phyloP scores from a whole-genome alignment of 2,888 invertebrate genomes.

The Lamproptera curius region DNA sequence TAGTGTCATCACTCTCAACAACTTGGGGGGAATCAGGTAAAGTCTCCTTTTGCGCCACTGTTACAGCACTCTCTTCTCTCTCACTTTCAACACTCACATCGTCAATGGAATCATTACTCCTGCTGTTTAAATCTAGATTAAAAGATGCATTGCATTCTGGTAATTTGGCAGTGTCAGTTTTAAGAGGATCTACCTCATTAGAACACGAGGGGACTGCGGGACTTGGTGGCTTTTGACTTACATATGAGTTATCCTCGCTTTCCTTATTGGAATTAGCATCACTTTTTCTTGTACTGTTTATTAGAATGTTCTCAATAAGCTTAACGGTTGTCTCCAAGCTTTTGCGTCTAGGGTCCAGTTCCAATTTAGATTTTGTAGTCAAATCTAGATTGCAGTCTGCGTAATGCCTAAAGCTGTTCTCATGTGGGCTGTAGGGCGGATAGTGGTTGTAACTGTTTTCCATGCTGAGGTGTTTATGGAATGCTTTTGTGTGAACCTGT shows the following conservation, averaged over 20 bases:
- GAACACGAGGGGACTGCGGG: conserved; percentile 1
- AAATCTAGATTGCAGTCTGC: conserved; percentile 30
- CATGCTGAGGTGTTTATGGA: conserved; percentile 36
- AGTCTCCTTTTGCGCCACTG: conserved; percentile 1
- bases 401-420: conserved; percentile 26
- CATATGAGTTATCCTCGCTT: neutral
- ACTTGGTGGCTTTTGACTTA: conserved; percentile 4
- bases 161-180: neutral
- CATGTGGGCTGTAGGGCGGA: conserved; percentile 9
- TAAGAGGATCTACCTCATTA: conserved; percentile 8
- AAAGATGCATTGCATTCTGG: conserved; percentile 6
- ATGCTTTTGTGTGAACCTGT: conserved; percentile 44
- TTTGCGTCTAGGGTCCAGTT: conserved; percentile 40
- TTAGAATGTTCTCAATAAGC: conserved; percentile 56
- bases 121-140: conserved; percentile 11
- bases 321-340: conserved; percentile 60
- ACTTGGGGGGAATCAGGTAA: neutral
- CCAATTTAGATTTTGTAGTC: conserved; percentile 25
- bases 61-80: conserved; percentile 12
- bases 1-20: neutral
- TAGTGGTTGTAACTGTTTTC: conserved; percentile 21
- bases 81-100: neutral
- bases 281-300: conserved; percentile 33
- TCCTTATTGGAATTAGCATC: neutral
- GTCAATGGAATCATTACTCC: conserved; percentile 18